Conservation (phyloP, 1,140 invertebrate genomes). For the Pogonus chalceus region DNA sequence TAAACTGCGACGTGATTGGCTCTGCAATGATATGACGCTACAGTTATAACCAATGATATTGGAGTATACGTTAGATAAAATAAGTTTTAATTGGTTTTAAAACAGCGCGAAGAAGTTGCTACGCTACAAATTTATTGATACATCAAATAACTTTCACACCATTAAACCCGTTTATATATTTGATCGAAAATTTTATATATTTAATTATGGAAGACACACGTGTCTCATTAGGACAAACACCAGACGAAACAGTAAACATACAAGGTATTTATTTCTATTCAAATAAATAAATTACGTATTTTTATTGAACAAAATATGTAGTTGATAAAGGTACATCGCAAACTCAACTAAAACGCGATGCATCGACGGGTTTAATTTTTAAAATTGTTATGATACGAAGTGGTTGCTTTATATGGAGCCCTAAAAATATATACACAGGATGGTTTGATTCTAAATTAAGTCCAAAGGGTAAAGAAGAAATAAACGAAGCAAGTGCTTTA, state of each 20-base stretch:
- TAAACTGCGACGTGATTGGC: neutral
- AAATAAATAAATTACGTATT: too few relatives aligned
- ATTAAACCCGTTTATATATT: neutral
- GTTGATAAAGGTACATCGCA: too few relatives aligned
- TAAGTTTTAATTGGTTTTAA: neutral
- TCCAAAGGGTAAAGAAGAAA: neutral
- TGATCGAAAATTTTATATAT: neutral
- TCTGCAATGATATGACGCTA: neutral
- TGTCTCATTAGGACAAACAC: neutral
- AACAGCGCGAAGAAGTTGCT: neutral
- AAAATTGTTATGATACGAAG: neutral
- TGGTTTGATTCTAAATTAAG: neutral
- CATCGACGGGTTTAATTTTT: neutral
- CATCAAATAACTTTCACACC: neutral
- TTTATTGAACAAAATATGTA: too few relatives aligned
- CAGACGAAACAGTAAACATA: too few relatives aligned
- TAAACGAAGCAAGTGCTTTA: neutral
- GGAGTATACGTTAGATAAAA: neutral
- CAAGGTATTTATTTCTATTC: too few relatives aligned
- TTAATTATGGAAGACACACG: neutral
- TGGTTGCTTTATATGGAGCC: neutral
- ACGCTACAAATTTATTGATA: constrained; percentile 6
- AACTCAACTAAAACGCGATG: too few relatives aligned
- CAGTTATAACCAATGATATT: neutral
- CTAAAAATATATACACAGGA: neutral